Evolutionary conservation across 2,113 vertebrate species (phyloP), one percentile per base, ranked within the genome.

Genomic region (Stictonetta naevosa): DNA sequence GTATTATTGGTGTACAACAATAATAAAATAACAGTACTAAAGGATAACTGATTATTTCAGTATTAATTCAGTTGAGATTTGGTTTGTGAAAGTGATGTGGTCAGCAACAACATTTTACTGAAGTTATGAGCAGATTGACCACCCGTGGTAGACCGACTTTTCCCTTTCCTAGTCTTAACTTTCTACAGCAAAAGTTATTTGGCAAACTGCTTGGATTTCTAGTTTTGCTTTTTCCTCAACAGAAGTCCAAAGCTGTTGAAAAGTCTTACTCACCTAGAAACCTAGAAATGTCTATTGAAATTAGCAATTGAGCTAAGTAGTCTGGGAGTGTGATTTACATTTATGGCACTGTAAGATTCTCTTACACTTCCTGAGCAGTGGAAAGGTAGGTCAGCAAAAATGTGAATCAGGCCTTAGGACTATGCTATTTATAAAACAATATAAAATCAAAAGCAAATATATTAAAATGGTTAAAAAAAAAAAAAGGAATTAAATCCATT

Each of bases 251-350:
- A 92, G 67, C 68, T 83, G 25, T 64, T 94, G 88, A 75, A 92
- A 92, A 81, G 75, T 55, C 73, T 92, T 83, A 55, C 79, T 90
- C 68, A 93, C 91, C 90, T 85, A 86, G 95, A 97, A 96, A 97
- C 92, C 91, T 83, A 95, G 95, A 96, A 95, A 94, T 46, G 92
- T 96, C 94, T 93, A n/a, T 4, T 59, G 81, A 95, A 92, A 96
- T 96, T 96, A 96, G 87, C 28, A 85, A 90, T 84, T 20, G 74
- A 79, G 58, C 33, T 93, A 90, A 91, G 72, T 66, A 95, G 81
- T 92, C n/a, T 79, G 11, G n/a, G 38, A 48, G n/a, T 33, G 62
- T 74, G 77, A 87, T 93, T 91, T 93, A 95, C 59, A 92, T 93
- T 96, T 90, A 80, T 75, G 92, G 58, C 72, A 83, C 46, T 94